Conservation (phyloP, 2,113 vertebrate species). For the Percina caprodes region DNA sequence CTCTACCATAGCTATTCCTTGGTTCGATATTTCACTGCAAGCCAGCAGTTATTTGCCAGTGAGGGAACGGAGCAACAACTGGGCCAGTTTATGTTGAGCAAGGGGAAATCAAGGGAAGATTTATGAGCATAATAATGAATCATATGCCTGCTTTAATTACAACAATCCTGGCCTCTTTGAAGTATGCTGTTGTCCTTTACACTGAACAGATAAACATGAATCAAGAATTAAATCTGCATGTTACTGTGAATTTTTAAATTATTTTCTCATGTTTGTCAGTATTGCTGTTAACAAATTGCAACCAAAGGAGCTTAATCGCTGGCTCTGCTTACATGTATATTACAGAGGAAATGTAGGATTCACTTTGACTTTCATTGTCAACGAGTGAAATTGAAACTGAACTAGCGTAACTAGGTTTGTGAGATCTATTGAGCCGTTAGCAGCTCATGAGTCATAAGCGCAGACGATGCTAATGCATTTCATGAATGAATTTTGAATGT, state of each 20-base stretch:
- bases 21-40: constrained; percentile 53
- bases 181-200: constrained; percentile 71
- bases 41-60: constrained; percentile 29
- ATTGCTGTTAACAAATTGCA: constrained; percentile 62
- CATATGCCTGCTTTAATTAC: constrained; percentile 78
- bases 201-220: constrained; percentile 69
- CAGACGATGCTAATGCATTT: constrained; percentile 46
- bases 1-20: background rate
- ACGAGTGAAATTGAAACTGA: constrained; percentile 25
- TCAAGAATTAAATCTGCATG: constrained; percentile 70
- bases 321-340: constrained; percentile 38
- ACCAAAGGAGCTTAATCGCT: constrained; percentile 63
- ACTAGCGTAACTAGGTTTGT: constrained; percentile 30
- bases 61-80: constrained; percentile 56
- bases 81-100: constrained; percentile 69
- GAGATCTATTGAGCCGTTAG: constrained; percentile 37
- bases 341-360: constrained; percentile 29
- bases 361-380: constrained; percentile 38
- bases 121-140: constrained; percentile 81
- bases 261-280: constrained; percentile 52
- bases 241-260: constrained; percentile 30
- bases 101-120: constrained; percentile 76
- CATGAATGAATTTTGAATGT: constrained; percentile 60
- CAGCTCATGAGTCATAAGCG: constrained; percentile 20
- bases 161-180: constrained; percentile 75